Conservation (phyloP, 2,113 vertebrate genomes). For the Planiliza haematocheilus region DNA sequence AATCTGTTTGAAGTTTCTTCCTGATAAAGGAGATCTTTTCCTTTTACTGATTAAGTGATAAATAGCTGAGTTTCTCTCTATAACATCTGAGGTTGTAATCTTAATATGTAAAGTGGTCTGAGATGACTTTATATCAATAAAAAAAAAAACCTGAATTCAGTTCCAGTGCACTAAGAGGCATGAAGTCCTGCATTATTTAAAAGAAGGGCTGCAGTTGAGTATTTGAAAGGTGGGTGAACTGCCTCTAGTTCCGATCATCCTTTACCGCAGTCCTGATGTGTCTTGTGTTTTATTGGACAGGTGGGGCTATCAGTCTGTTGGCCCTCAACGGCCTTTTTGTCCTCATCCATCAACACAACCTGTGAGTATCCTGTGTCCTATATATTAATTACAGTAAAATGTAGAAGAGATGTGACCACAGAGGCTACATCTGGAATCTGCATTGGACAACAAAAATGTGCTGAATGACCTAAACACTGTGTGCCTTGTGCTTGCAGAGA, state of each 20-base stretch:
- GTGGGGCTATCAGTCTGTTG: slow-evolving; percentile 94
- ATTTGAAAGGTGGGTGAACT: background rate
- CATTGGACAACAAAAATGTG: background rate
- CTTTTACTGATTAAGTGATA: no score
- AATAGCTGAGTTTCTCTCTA: no score
- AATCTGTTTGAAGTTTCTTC: no score
- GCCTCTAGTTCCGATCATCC: background rate
- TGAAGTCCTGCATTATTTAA: background rate
- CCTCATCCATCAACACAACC: slow-evolving; percentile 94
- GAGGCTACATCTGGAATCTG: background rate
- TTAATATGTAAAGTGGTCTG: no score
- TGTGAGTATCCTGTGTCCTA: slow-evolving; percentile 86
- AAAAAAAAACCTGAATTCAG: no score
- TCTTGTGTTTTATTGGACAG: slow-evolving; percentile 74
- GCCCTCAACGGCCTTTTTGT: slow-evolving; percentile 96
- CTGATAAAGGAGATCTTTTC: no score
- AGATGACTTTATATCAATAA: no score
- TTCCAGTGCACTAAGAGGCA: background rate
- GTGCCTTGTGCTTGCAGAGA: slow-evolving; percentile 82
- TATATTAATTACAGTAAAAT: no score
- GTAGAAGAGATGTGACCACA: background rate
- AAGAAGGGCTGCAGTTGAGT: background rate
- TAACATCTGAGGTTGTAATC: no score
- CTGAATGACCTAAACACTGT: background rate
- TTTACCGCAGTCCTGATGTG: background rate